These are phyloP conservation scores for Oreochromis grahami DNA, from an alignment of 2,797 vertebrate genomes.

Conservation along the genomic window DNA sequence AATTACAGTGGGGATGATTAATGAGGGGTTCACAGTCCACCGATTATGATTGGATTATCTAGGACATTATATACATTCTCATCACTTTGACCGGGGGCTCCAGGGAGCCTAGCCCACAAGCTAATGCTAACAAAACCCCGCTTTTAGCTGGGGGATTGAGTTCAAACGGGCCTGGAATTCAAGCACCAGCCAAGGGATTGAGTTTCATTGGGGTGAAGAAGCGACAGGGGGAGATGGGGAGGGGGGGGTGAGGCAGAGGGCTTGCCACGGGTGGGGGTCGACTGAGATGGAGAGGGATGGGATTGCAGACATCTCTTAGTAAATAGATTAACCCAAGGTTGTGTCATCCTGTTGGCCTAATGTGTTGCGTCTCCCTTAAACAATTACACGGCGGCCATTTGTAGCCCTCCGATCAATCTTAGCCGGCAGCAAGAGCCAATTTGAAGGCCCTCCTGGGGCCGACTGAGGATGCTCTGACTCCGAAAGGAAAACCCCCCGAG, in stretches of 20 bases:
- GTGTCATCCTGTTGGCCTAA: slow-evolving; percentile 78
- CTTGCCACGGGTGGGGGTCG: slow-evolving; percentile 13
- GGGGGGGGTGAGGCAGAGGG: not conserved
- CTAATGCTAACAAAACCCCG: slow-evolving; percentile 63
- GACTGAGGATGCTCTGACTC: slow-evolving; percentile 40
- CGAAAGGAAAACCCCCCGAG: slow-evolving; percentile 47
- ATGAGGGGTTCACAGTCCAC: slow-evolving; percentile 55
- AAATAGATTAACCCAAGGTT: slow-evolving; percentile 78
- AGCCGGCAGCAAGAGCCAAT: slow-evolving; percentile 68
- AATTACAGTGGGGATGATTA: slow-evolving; percentile 73
- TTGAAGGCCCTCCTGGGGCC: slow-evolving; percentile 65
- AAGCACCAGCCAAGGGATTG: slow-evolving; percentile 64
- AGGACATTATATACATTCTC: slow-evolving; percentile 68
- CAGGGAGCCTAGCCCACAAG: slow-evolving; percentile 57
- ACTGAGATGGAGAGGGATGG: slow-evolving; percentile 62
- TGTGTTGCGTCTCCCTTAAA: slow-evolving; percentile 79
- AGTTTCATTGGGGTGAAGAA: slow-evolving; percentile 60
- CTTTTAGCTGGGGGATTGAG: slow-evolving; percentile 73
- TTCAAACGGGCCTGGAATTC: slow-evolving; percentile 68
- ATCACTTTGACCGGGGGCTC: slow-evolving; percentile 62
- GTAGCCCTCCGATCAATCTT: slow-evolving; percentile 79
- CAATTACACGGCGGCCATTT: slow-evolving; percentile 75
- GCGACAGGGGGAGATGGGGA: not conserved
- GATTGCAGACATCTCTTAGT: slow-evolving; percentile 67
- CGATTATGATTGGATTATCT: slow-evolving; percentile 71